A percentile compares a stretch with the other conserved stretches of the same genome.
Evolutionary conservation across 2,113 vertebrate species (phyloP).

Genomic region (Indri indri): DNA sequence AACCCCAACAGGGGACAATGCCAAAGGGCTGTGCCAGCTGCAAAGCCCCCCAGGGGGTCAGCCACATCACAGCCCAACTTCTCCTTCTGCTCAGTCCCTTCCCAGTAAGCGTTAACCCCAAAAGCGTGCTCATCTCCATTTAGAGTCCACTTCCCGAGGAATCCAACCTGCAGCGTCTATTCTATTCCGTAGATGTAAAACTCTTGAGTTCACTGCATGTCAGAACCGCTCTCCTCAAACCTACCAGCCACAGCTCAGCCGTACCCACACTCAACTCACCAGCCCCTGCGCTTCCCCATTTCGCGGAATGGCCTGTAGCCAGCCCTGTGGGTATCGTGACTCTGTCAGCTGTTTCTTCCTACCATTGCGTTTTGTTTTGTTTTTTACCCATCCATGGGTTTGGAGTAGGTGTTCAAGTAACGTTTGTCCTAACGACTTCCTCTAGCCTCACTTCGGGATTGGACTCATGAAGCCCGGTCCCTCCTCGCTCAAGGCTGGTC

Average conservation of each 20-base stretch:
- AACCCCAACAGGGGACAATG: neutral
- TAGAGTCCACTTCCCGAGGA: neutral
- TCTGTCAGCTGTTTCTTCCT: neutral
- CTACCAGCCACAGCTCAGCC: neutral
- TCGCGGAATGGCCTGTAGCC: neutral
- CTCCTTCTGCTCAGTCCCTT: neutral
- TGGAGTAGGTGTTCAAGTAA: neutral
- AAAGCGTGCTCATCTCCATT: neutral
- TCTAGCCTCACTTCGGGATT: neutral
- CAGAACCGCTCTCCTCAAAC: neutral
- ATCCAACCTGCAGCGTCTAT: neutral
- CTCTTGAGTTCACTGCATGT: neutral
- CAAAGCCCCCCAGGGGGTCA: neutral
- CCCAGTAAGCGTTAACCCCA: neutral
- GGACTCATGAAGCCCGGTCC: neutral
- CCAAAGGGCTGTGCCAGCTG: neutral
- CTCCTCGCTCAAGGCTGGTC: neutral
- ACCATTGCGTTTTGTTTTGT: too few relatives aligned
- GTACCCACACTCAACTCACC: neutral
- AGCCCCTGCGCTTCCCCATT: neutral
- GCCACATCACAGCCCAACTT: too few relatives aligned
- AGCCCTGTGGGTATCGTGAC: accelerated
- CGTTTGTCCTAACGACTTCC: neutral
- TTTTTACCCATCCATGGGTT: neutral
- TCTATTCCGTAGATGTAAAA: neutral